Base-by-base conservation (phyloP, 2,888 invertebrate genomes). In the Dryadula phaetusa region DNA sequence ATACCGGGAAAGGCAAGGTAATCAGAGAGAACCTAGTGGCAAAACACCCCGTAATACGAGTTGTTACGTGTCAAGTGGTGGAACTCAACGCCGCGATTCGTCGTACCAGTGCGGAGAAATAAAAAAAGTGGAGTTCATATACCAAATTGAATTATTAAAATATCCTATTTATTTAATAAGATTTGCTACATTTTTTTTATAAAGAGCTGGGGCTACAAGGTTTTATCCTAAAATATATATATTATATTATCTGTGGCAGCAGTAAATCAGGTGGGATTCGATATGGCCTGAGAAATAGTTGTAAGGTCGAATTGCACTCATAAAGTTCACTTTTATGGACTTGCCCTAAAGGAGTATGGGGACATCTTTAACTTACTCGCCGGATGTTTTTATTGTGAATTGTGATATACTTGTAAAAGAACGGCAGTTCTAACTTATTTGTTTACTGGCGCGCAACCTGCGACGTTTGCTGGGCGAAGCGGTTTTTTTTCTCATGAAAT, bases 321-420 rank as follows among this genome's bases (percentile, higher is more conserved):
- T 72, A 70, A 72, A 68, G 47, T 64, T 62, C 52, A 64, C 63
- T 66, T 72, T 72, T 70, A 72, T 72, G 63, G 70, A 60, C 66
- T 66, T 32, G 58, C 63, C 49, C 66, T 60, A 60, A 64, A 60
- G 60, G 53, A 65, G 58, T 58, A 34, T 25, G 52, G 40, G 62
- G 63, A 67, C 58, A 60, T 61, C 60, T 52, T 62, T 49, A 52
- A 62, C 25, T 52, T 47, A 37, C 37, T 20, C 28, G 34, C 32
- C 53, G 28, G 63, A 32, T 63, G 52, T 44, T 54, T 63, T 44
- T 63, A 54, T 53, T 42, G 44, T 28, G 42, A 44, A 54, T 53
- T 42, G 44, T 28, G 42, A 44, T 54, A 42, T 44, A n/a, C n/a
- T n/a, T n/a, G n/a, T n/a, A 44, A 18, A 63, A 46, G 20, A 16